Base-by-base conservation (phyloP, 2,888 invertebrate genomes). In the Belgica antarctica region DNA sequence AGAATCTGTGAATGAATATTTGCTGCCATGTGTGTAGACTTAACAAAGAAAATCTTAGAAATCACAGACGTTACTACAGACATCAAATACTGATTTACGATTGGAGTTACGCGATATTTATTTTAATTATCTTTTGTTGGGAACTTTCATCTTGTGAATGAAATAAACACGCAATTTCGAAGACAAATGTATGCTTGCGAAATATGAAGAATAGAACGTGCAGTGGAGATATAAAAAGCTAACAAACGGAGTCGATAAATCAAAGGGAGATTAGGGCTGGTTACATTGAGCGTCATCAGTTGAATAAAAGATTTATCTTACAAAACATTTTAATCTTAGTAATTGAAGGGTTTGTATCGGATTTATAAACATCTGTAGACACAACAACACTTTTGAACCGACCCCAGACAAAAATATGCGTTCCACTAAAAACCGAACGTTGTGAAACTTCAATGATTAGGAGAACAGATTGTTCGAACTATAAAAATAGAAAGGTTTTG, bases 1-100 rank as follows among this genome's bases (percentile, higher is more conserved):
- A 52, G 17, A 52, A 22, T 52, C 52, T 22, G 22, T 52, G 52
- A 52, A 52, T 52, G 52, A 52, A 41, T 15, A n/a, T 41, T 41
- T 5, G 41, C 2, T 41, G 41, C 41, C 41, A 41, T 41, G 41
- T 41, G 41, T 41, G 12, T 41, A 41, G n/a, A n/a, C 12, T 15
- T 12, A 41, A 41, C 41, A 8, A n/a, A 34, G 34, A 34, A 34
- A 12, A 8, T 7, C 12, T 12, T 41, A 41, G n/a, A 41, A n/a
- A 41, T 41, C 41, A 15, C 41, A 41, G 41, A 41, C 41, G 15
- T n/a, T 15, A 2, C n/a, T 41, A 15, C 41, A 41, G 41, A 41
- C 41, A n/a, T 41, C 41, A 10, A 41, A 5, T 2, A 41, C 12
- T n/a, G 41, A 41, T 41, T 41, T 41, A 41, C 15, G 41, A n/a